phyloP scores from a whole-genome alignment of 2,797 vertebrate genomes.

The Ceryle rudis region DNA sequence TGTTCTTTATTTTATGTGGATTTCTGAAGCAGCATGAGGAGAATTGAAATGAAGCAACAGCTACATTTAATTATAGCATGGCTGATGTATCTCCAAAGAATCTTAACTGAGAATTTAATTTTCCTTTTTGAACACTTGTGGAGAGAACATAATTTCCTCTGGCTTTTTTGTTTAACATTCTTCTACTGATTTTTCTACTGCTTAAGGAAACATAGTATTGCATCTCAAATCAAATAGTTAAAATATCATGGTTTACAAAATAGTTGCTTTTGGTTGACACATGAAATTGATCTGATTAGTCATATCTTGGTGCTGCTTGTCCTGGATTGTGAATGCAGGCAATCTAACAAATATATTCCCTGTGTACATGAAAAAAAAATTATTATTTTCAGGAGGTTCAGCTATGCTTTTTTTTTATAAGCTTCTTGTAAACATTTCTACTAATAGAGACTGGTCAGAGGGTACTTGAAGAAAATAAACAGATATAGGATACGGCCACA shows the following conservation, averaged over 20 bases:
- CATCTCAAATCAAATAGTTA: background rate
- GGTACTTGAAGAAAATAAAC: background rate
- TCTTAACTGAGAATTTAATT: background rate
- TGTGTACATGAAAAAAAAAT: background rate
- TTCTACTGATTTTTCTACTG: background rate
- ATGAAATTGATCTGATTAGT: background rate
- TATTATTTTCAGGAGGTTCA: background rate
- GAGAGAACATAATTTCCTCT: background rate
- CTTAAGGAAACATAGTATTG: background rate
- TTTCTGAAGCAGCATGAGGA: background rate
- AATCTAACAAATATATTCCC: background rate
- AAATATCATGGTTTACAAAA: slow-evolving; percentile 4
- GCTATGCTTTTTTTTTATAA: background rate
- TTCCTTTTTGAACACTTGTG: background rate
- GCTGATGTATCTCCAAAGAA: background rate
- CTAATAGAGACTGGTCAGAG: background rate
- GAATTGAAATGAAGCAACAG: background rate
- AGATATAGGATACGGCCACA: background rate
- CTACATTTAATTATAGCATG: background rate
- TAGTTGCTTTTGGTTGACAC: background rate
- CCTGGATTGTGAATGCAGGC: background rate
- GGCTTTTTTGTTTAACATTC: background rate
- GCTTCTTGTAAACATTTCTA: background rate
- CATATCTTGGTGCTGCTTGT: background rate
- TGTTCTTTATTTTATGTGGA: slow-evolving; percentile 14